Conservation (phyloP, 2,113 vertebrate genomes). For the Notothenia rossii region DNA sequence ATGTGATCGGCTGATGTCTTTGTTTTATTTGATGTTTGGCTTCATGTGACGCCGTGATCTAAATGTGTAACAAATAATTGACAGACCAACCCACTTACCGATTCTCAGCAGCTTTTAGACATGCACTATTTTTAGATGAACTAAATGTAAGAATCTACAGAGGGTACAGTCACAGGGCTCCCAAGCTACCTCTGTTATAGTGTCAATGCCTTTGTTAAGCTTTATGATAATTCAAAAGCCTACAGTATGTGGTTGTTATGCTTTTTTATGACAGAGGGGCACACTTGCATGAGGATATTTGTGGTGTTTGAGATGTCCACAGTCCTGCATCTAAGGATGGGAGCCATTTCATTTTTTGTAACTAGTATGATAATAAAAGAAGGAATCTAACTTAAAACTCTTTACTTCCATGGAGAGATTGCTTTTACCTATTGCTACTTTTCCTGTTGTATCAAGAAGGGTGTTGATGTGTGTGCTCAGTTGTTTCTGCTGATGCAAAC, state of each 20-base stretch:
- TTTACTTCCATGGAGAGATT: neutral
- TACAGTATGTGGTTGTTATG: neutral
- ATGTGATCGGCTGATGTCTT: neutral
- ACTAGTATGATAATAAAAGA: neutral
- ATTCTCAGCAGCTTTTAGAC: conserved; percentile 58
- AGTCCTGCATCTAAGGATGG: neutral
- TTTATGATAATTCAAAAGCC: conserved; percentile 3
- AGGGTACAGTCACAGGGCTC: conserved; percentile 24
- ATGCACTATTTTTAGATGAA: conserved; percentile 71
- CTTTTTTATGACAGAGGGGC: neutral
- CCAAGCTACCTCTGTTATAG: neutral
- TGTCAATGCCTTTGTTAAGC: conserved; percentile 1
- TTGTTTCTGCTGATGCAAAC: conserved; percentile 26
- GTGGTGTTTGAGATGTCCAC: neutral
- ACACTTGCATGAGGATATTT: neutral
- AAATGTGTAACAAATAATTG: conserved; percentile 18
- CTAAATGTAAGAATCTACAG: conserved; percentile 59
- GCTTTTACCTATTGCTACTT: neutral
- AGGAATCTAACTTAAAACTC: neutral
- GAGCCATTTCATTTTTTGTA: neutral
- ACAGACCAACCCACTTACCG: conserved; percentile 61
- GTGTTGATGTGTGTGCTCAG: conserved; percentile 18
- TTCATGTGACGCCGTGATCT: conserved; percentile 10
- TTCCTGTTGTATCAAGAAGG: neutral
- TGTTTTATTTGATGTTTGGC: conserved; percentile 1